Evolutionary conservation across 2,797 vertebrate genomes (phyloP).

Genomic region (Nannoperca obscura): DNA sequence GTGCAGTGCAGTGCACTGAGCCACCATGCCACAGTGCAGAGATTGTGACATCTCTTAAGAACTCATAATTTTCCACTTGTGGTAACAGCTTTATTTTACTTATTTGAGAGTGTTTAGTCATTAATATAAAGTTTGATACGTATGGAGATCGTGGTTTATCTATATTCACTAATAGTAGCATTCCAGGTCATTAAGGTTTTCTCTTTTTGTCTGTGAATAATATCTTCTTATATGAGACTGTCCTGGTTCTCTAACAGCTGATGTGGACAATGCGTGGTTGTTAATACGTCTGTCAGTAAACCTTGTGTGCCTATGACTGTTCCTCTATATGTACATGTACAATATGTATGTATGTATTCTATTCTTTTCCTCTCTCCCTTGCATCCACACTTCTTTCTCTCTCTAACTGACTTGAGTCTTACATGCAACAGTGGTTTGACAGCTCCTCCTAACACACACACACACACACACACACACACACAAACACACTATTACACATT

Average conservation of each 20-base stretch:
- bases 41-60: neutral
- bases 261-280: neutral
- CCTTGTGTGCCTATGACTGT: neutral
- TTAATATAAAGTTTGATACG: slow-evolving; percentile 6
- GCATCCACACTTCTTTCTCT: slow-evolving; percentile 25
- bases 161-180: neutral
- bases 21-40: no score
- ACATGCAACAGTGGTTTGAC: slow-evolving; percentile 46
- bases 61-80: neutral
- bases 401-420: slow-evolving; percentile 28
- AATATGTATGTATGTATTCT: neutral
- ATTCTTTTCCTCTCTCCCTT: neutral
- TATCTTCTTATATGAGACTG: neutral
- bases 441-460: slow-evolving; percentile 24
- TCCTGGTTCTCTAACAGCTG: neutral
- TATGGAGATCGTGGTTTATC: neutral
- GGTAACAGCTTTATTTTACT: neutral
- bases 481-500: slow-evolving; percentile 2
- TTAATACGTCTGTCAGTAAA: neutral
- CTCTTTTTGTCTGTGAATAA: neutral
- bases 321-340: neutral
- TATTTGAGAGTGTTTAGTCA: neutral
- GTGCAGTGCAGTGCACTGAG: no score
- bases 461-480: neutral
- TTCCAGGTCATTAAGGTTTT: neutral